These are phyloP conservation scores for Hoplias malabaricus DNA, from an alignment of 2,113 vertebrate species.

Conservation along the genomic window DNA sequence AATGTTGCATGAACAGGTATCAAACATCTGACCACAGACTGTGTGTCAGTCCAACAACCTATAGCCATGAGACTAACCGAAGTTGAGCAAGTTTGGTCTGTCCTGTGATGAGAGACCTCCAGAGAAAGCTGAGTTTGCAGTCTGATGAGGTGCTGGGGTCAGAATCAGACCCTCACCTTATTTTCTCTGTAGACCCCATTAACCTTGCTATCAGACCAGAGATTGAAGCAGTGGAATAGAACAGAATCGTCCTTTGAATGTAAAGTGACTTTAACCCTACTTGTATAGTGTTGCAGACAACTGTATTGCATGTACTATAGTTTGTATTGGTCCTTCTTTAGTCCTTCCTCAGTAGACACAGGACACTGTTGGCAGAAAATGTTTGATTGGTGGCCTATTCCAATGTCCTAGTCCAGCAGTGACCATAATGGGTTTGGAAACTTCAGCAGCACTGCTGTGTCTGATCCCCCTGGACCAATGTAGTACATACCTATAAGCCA, in stretches of 20 bases:
- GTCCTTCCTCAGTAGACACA: too few species aligned
- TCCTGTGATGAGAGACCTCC: background rate
- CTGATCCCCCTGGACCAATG: too few species aligned
- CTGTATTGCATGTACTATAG: too few species aligned
- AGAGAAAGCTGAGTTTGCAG: slow-evolving; percentile 8
- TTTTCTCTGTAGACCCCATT: background rate
- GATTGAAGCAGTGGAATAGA: background rate
- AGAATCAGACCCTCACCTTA: background rate
- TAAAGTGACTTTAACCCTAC: background rate
- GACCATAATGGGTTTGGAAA: too few species aligned
- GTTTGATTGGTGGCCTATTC: too few species aligned
- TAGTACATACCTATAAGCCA: too few species aligned
- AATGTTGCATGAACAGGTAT: too few species aligned
- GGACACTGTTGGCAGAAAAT: too few species aligned
- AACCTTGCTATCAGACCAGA: background rate
- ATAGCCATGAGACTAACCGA: background rate
- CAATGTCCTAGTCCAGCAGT: too few species aligned
- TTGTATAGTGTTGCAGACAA: background rate
- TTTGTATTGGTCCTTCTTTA: too few species aligned
- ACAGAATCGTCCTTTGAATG: background rate
- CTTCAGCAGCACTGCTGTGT: too few species aligned
- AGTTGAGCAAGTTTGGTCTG: background rate
- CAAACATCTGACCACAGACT: too few species aligned
- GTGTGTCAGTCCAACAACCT: background rate
- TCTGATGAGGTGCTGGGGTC: background rate